A percentile compares a stretch with the other conserved stretches of the same genome.
Conservation (phyloP, 2,113 vertebrate genomes). For the Leucoraja erinaceus region DNA sequence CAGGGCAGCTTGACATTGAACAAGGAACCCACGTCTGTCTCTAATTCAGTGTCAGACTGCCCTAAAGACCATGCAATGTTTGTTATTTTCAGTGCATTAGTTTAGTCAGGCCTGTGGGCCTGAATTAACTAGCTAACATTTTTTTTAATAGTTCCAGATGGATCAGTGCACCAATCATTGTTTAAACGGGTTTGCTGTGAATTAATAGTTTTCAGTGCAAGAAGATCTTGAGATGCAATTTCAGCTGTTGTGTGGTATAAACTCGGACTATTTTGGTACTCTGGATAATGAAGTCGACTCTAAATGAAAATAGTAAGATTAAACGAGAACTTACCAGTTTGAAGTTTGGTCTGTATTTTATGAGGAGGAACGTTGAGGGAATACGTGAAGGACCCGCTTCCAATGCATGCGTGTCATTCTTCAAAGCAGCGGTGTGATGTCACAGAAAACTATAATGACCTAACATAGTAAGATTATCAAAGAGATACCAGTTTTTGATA, state of each 20-base stretch:
- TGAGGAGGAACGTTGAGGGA: too few species aligned
- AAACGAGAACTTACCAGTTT: too few species aligned
- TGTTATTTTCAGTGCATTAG: not conserved
- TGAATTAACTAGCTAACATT: not conserved
- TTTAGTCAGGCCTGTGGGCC: not conserved
- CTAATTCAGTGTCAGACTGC: constrained; percentile 8
- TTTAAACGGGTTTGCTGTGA: not conserved
- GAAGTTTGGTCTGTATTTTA: too few species aligned
- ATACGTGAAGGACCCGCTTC: too few species aligned
- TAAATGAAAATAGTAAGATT: too few species aligned
- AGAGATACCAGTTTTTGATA: too few species aligned
- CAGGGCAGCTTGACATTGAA: constrained; percentile 24
- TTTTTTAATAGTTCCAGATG: not conserved
- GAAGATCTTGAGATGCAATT: not conserved
- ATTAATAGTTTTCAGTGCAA: not conserved
- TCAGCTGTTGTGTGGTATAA: not conserved
- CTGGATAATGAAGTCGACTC: not conserved
- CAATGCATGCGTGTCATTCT: too few species aligned
- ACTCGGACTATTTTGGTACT: not conserved
- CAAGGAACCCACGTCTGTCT: not conserved
- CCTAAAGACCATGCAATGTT: not conserved
- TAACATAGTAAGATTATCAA: too few species aligned
- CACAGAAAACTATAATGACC: too few species aligned
- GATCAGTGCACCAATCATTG: not conserved
- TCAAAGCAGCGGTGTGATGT: too few species aligned